Percentiles rank a stretch among this genome's conserved stretches.
Evolutionary conservation across 2,113 vertebrate genomes (phyloP).

Genomic region (Capricornis sumatraensis): DNA sequence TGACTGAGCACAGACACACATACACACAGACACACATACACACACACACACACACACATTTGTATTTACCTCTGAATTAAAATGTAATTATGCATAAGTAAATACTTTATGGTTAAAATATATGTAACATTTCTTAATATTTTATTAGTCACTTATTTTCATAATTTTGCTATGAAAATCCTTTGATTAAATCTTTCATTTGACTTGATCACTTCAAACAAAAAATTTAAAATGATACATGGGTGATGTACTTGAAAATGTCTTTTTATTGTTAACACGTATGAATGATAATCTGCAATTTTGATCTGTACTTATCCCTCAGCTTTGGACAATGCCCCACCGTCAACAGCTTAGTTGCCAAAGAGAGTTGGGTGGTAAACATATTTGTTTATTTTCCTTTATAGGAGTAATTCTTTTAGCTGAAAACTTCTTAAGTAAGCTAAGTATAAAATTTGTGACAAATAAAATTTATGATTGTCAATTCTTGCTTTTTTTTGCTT

Average conservation of each 20-base stretch:
- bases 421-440: neutral
- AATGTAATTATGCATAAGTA: neutral
- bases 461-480: neutral
- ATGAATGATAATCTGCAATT: neutral
- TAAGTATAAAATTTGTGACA: neutral
- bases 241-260: neutral
- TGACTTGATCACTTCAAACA: neutral
- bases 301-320: neutral
- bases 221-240: neutral
- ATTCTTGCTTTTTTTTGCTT: neutral
- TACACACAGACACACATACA: neutral
- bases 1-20: neutral
- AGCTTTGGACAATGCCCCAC: neutral
- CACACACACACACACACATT: neutral
- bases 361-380: neutral
- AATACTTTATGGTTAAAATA: neutral
- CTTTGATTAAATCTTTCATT: neutral
- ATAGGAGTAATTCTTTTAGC: neutral
- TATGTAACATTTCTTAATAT: neutral
- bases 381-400: neutral
- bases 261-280: neutral
- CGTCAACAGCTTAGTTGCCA: neutral
- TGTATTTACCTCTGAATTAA: neutral
- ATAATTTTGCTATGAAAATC: neutral
- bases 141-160: neutral